Percentiles rank a stretch among this genome's conserved stretches.
phyloP scores from a whole-genome alignment of 1,140 invertebrate genomes.

The Lasioglossum albipes region DNA sequence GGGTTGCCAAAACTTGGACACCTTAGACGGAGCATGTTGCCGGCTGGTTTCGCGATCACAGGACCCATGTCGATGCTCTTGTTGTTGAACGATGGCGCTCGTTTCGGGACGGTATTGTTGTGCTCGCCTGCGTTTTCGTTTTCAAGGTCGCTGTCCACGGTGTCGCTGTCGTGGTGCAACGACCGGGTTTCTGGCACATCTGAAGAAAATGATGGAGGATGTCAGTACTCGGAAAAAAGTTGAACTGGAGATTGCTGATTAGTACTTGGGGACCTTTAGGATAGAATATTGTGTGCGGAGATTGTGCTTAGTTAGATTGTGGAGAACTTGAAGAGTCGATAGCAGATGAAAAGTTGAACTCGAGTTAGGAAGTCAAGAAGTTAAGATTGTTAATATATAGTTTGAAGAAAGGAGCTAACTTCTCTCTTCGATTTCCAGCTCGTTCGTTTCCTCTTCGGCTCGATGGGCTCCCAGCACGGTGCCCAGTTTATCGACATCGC shows the following conservation, averaged over 20 bases:
- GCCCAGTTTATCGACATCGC: constrained; percentile 61
- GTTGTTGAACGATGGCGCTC: constrained; percentile 78
- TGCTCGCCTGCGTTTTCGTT: constrained; percentile 74
- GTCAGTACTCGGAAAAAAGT: too few species aligned
- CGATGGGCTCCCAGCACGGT: constrained; percentile 61
- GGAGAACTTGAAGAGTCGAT: too few species aligned
- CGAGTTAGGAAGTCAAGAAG: too few species aligned
- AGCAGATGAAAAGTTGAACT: too few species aligned
- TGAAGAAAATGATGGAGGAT: constrained; percentile 26
- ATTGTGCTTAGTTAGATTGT: too few species aligned
- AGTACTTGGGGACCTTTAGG: too few species aligned
- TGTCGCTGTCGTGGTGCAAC: constrained; percentile 69
- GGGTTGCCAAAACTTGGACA: constrained; percentile 87
- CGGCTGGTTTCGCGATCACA: constrained; percentile 84
- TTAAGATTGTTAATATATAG: too few species aligned
- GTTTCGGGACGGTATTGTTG: constrained; percentile 72
- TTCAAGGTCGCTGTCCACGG: constrained; percentile 60
- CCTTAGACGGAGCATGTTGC: constrained; percentile 83
- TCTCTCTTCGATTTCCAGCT: constrained; percentile 69
- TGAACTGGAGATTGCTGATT: too few species aligned
- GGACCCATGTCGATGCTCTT: constrained; percentile 80
- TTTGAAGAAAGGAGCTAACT: constrained; percentile 55
- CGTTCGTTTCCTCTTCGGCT: constrained; percentile 75
- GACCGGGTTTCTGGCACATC: constrained; percentile 74
- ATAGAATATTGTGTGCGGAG: too few species aligned